Conservation (phyloP, 2,797 vertebrate genomes). For the Enteromius viviparus region DNA sequence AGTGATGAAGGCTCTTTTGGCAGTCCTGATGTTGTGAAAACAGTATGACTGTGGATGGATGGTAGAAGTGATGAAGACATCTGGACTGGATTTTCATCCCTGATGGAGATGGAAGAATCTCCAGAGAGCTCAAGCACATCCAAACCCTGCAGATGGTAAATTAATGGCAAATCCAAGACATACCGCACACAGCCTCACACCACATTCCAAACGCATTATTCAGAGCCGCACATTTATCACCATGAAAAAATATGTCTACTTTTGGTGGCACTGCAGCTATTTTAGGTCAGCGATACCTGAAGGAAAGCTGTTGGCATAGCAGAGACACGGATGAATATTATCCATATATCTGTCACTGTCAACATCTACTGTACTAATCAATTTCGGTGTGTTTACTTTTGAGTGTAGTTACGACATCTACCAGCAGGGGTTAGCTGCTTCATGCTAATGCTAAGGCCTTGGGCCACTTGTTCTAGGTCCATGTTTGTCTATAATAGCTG, state of each 20-base stretch:
- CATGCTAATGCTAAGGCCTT: not conserved
- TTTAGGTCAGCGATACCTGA: conserved; percentile 3
- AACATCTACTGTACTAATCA: not conserved
- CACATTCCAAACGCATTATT: conserved; percentile 37
- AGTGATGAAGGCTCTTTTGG: conserved; percentile 34
- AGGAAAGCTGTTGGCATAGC: not conserved
- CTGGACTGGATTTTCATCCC: conserved; percentile 37
- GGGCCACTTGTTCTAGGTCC: not conserved
- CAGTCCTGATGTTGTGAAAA: conserved; percentile 29
- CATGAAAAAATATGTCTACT: not conserved
- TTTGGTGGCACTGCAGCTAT: conserved; percentile 22
- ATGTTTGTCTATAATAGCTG: not conserved
- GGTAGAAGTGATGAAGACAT: conserved; percentile 39
- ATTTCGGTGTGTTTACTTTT: not conserved
- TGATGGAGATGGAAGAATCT: conserved; percentile 40
- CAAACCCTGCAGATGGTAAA: conserved; percentile 43
- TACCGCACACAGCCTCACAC: conserved; percentile 24
- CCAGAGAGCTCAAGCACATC: conserved; percentile 35
- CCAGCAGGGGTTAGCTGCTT: conserved; percentile 2
- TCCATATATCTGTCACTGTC: conserved; percentile 1
- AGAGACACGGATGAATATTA: not conserved
- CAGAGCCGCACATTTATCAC: conserved; percentile 17
- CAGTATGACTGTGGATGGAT: conserved; percentile 21
- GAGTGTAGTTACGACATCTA: not conserved
- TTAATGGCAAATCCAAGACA: conserved; percentile 42